Evolutionary conservation across 2,113 vertebrate species (phyloP).

Genomic region (Bagarius yarrelli): DNA sequence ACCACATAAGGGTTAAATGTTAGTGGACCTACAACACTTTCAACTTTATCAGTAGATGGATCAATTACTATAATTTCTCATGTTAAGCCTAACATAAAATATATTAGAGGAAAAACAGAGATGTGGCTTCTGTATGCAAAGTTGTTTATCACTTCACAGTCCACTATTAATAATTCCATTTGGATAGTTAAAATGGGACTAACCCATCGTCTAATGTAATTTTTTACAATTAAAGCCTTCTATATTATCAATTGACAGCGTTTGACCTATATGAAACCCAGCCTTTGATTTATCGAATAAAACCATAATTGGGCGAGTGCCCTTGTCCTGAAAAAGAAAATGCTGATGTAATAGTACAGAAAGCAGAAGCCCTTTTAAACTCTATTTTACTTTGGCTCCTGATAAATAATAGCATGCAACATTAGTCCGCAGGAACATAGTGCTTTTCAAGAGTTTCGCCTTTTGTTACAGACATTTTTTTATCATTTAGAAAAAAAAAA

Average conservation of each 20-base stretch:
- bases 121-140: neutral
- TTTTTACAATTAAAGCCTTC: constrained; percentile 26
- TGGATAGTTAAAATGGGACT: neutral
- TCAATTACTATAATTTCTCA: neutral
- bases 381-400: neutral
- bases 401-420: constrained; percentile 23
- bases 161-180: neutral
- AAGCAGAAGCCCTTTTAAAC: neutral
- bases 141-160: neutral
- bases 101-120: neutral
- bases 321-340: constrained; percentile 31
- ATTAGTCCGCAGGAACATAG: neutral
- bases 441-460: neutral
- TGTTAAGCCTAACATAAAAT: neutral
- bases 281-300: constrained; percentile 49
- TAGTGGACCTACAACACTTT: neutral
- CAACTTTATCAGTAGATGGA: neutral
- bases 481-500: neutral
- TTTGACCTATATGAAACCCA: constrained; percentile 40
- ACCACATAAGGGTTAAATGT: too few species aligned
- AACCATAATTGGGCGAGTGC: constrained; percentile 49
- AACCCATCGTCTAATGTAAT: neutral
- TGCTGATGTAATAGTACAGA: constrained; percentile 16
- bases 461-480: neutral
- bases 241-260: constrained; percentile 38